Conservation (phyloP, 2,113 vertebrate species). For the Dipodomys ordii region DNA sequence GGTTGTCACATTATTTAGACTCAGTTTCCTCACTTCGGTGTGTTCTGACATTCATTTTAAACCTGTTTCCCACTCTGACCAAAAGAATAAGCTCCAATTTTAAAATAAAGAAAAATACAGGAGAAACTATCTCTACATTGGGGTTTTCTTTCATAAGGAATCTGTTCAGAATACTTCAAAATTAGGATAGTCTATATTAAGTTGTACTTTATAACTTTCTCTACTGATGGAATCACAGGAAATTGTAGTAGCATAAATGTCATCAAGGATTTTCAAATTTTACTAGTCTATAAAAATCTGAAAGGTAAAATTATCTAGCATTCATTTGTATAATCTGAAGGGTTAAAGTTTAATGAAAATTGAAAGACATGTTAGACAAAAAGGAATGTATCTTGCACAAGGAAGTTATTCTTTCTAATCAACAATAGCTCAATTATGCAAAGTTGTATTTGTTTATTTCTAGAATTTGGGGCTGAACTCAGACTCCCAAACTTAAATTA, state of each 20-base stretch:
- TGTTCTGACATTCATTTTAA: conserved; percentile 2
- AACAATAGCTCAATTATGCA: conserved; percentile 23
- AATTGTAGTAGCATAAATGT: background rate
- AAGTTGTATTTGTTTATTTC: conserved; percentile 17
- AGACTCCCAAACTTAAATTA: no score
- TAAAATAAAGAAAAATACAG: background rate
- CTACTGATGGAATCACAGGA: background rate
- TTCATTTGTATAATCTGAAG: background rate
- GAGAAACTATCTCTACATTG: background rate
- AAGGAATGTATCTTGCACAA: background rate
- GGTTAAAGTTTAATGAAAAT: background rate
- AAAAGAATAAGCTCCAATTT: background rate
- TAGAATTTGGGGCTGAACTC: background rate
- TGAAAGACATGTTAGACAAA: conserved; percentile 70
- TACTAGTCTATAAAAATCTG: background rate
- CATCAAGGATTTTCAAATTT: background rate
- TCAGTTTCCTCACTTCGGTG: no score
- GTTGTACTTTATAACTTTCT: background rate
- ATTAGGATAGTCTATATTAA: background rate
- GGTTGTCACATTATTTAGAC: no score
- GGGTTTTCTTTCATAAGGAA: background rate
- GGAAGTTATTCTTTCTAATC: background rate
- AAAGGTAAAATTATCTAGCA: background rate
- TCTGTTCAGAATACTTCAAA: conserved; percentile 17
- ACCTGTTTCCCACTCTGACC: background rate